phyloP scores from a whole-genome alignment of 2,797 vertebrate species.

The Phrynocephalus forsythii region DNA sequence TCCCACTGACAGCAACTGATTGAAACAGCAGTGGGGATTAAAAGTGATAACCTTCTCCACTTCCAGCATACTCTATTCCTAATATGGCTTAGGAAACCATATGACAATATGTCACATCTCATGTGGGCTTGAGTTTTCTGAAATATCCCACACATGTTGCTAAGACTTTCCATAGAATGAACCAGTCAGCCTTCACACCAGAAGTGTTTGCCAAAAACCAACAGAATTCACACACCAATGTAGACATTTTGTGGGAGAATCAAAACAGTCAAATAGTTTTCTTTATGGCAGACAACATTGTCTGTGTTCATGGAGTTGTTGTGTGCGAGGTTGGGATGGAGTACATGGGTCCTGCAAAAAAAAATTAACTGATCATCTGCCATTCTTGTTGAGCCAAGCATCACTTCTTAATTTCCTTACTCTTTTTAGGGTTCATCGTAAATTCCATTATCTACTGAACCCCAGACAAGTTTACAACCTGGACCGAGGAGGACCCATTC shows the following conservation, averaged over 20 bases:
- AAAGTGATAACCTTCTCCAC: neutral
- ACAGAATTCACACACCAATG: neutral
- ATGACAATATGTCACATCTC: neutral
- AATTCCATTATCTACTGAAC: conserved; percentile 95
- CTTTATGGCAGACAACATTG: neutral
- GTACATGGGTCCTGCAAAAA: neutral
- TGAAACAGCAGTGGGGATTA: neutral
- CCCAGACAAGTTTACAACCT: conserved; percentile 95
- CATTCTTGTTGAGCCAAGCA: conserved; percentile 32
- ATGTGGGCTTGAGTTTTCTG: neutral
- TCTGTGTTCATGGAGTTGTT: neutral
- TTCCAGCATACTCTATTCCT: neutral
- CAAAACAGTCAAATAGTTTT: neutral
- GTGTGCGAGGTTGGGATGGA: neutral
- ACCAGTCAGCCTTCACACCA: neutral
- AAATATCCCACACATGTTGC: neutral
- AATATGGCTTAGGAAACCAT: neutral
- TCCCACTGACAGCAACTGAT: neutral
- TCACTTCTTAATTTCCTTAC: fast-evolving
- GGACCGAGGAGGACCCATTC: conserved; percentile 88
- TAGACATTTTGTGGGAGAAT: neutral
- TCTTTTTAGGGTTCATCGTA: conserved; percentile 86
- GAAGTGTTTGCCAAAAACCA: neutral
- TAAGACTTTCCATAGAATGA: neutral
- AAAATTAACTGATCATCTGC: neutral